These are phyloP conservation scores for Cyanocitta stelleri DNA, from an alignment of 2,113 vertebrate genomes.

Conservation along the genomic window DNA sequence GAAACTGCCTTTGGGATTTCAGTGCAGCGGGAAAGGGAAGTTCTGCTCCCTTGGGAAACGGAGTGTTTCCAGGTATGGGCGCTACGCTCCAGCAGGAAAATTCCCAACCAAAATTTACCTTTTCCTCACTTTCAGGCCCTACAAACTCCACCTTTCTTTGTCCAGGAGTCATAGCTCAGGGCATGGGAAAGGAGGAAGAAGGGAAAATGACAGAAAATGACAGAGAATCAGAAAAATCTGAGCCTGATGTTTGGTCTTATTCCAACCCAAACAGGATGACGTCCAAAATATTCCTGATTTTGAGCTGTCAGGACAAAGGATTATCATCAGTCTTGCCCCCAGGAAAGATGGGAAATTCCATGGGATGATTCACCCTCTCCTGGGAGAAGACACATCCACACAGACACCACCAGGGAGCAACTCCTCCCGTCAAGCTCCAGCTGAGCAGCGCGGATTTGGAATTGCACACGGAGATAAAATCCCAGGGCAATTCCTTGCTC, in stretches of 20 bases:
- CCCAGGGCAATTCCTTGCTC: background rate
- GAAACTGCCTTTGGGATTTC: background rate
- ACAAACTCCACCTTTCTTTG: background rate
- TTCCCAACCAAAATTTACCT: background rate
- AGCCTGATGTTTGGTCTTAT: background rate
- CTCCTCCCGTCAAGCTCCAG: background rate
- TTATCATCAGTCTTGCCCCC: background rate
- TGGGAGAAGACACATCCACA: background rate
- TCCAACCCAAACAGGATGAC: background rate
- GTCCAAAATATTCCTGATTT: background rate
- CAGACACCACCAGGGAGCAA: background rate
- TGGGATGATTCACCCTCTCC: background rate
- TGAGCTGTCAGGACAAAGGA: background rate
- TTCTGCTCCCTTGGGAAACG: background rate
- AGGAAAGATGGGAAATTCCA: background rate
- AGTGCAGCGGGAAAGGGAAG: background rate
- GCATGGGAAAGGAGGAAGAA: background rate
- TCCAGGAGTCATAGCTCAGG: background rate
- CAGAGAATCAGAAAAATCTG: background rate
- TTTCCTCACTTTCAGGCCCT: background rate
- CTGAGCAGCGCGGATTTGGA: background rate
- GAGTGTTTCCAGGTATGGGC: fast-evolving
- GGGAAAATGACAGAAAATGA: background rate
- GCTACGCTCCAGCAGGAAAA: background rate
- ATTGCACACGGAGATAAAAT: background rate